A percentile compares a stretch with the other conserved stretches of the same genome.
phyloP scores from a whole-genome alignment of 2,888 invertebrate genomes.

The Leptopilina syphax region DNA sequence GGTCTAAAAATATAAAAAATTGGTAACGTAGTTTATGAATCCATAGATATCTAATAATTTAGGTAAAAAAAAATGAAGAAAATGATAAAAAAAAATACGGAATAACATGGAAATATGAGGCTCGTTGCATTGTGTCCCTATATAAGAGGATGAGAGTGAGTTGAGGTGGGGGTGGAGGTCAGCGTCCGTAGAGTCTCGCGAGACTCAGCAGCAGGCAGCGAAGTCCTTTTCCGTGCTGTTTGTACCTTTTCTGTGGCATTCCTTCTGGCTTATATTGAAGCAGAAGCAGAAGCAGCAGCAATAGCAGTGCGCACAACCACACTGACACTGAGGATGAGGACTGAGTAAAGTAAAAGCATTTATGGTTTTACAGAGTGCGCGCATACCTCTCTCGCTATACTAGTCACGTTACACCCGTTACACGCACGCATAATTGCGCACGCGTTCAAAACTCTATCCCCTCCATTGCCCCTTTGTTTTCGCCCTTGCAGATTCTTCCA shows the following conservation, averaged over 20 bases:
- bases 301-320: constrained; percentile 7
- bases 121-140: no score
- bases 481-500: neutral
- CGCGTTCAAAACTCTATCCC: constrained; percentile 22
- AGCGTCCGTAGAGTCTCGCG: constrained; percentile 65
- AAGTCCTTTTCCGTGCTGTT: constrained; percentile 56
- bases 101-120: no score
- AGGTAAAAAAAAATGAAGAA: no score
- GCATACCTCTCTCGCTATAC: constrained; percentile 23
- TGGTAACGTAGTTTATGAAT: no score
- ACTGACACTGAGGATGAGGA: neutral
- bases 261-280: constrained; percentile 31
- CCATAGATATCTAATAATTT: no score
- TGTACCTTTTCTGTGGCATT: constrained; percentile 52
- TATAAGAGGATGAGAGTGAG: neutral
- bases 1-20: no score
- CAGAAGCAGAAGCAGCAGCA: constrained; percentile 46
- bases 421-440: constrained; percentile 35
- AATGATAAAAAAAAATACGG: no score
- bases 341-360: neutral
- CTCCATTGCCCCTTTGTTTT: neutral
- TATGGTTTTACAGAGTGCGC: constrained; percentile 2
- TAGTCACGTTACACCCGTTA: constrained; percentile 28
- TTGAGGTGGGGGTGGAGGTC: constrained; percentile 66
- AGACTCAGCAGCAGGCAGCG: constrained; percentile 59